Conservation (phyloP, 2,113 vertebrate species). For the Mesitornis unicolor region DNA sequence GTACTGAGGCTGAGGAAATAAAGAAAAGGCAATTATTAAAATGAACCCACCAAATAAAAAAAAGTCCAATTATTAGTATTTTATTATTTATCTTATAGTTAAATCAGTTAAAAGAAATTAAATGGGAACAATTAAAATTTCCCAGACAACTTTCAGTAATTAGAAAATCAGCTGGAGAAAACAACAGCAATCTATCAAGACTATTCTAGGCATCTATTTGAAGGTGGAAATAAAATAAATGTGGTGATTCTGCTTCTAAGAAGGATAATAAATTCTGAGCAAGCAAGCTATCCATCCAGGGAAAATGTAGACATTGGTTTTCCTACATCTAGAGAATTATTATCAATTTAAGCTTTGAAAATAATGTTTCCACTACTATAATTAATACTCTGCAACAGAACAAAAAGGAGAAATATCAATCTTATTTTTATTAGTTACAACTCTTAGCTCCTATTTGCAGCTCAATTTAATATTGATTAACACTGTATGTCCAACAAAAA, state of each 20-base stretch:
- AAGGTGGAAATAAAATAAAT: constrained; percentile 20
- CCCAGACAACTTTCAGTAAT: constrained; percentile 3
- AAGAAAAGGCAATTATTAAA: constrained; percentile 21
- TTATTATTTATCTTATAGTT: constrained; percentile 24
- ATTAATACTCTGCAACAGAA: neutral
- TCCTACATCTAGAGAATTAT: neutral
- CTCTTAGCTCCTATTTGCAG: neutral
- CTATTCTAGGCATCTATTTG: neutral
- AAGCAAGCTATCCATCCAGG: neutral
- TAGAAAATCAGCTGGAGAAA: constrained; percentile 25
- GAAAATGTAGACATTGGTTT: neutral
- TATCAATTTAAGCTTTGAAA: neutral
- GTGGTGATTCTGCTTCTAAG: neutral
- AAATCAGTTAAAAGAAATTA: constrained; percentile 1
- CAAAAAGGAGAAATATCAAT: neutral
- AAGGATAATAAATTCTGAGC: neutral
- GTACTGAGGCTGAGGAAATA: constrained; percentile 85
- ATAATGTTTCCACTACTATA: neutral
- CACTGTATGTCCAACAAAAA: neutral
- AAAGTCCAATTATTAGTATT: neutral
- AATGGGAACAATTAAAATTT: neutral
- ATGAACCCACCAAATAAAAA: neutral
- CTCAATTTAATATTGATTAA: neutral
- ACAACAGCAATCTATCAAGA: neutral
- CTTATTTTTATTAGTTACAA: neutral